Conservation (phyloP, 64 coral and sea anemone genomes). For the Orbicella faveolata region DNA sequence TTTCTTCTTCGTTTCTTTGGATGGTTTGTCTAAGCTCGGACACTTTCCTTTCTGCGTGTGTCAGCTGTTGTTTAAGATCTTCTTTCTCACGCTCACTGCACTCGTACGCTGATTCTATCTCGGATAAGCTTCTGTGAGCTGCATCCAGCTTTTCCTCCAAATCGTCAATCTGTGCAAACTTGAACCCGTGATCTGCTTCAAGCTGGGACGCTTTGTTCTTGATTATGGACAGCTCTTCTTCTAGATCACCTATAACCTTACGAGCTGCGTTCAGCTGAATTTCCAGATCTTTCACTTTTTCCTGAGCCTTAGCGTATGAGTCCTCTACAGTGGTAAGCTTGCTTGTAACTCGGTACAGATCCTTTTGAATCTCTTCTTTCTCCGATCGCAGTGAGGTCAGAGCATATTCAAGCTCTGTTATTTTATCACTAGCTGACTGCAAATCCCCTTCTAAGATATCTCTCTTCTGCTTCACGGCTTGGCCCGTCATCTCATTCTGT, state of each 20-base stretch:
- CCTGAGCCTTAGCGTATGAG: constrained; percentile 81
- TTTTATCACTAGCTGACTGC: constrained; percentile 51
- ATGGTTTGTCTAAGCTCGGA: constrained; percentile 67
- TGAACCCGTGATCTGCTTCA: constrained; percentile 71
- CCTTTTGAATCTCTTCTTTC: constrained; percentile 77
- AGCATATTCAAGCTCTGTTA: constrained; percentile 62
- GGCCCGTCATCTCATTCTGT: constrained; percentile 62
- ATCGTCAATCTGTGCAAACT: constrained; percentile 55
- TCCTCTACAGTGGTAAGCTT: constrained; percentile 75
- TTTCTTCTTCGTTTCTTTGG: constrained; percentile 87
- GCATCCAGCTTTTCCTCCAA: constrained; percentile 77
- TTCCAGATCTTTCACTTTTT: constrained; percentile 77
- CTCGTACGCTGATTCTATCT: constrained; percentile 78
- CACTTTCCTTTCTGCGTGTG: constrained; percentile 85
- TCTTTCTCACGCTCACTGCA: constrained; percentile 86
- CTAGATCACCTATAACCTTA: constrained; percentile 68
- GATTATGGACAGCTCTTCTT: constrained; percentile 69
- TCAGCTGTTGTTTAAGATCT: constrained; percentile 82
- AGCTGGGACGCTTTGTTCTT: constrained; percentile 71
- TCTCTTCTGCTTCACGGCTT: constrained; percentile 53
- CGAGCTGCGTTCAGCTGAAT: constrained; percentile 66
- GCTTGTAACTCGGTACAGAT: constrained; percentile 71
- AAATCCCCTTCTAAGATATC: constrained; percentile 67
- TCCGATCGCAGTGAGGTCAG: constrained; percentile 49
- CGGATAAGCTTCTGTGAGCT: constrained; percentile 73